phyloP scores from a whole-genome alignment of 1,140 invertebrate genomes.

The Sinella curviseta region DNA sequence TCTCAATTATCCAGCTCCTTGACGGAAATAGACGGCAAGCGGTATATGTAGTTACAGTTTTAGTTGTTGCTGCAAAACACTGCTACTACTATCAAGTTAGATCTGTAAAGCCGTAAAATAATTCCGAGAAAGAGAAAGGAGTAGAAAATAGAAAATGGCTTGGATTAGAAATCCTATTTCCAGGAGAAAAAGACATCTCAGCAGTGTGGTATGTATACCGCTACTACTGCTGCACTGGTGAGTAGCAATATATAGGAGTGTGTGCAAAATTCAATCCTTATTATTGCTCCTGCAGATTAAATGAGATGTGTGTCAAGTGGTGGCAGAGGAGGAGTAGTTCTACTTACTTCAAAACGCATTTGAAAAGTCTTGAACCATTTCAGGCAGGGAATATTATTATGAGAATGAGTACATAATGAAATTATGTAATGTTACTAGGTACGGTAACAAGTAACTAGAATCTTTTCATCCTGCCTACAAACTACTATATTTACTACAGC shows the following conservation, averaged over 20 bases:
- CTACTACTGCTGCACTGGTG: background rate
- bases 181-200: background rate
- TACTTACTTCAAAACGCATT: background rate
- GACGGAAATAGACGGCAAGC: background rate
- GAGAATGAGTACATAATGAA: background rate
- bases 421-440: background rate
- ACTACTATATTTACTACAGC: background rate
- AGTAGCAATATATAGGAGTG: background rate
- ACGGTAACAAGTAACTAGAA: background rate
- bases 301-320: constrained; percentile 21
- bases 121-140: background rate
- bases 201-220: background rate
- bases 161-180: background rate
- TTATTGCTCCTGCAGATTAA: constrained; percentile 8
- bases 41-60: background rate
- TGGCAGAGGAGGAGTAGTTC: background rate
- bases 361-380: background rate
- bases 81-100: background rate
- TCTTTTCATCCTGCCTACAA: background rate
- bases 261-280: constrained; percentile 20
- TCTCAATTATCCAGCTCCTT: background rate
- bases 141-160: constrained; percentile 1
- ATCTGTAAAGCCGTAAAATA: background rate
- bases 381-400: background rate
- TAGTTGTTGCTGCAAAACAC: background rate